Conservation (phyloP, 1,140 invertebrate genomes). For the Cheumatopsyche charites region DNA sequence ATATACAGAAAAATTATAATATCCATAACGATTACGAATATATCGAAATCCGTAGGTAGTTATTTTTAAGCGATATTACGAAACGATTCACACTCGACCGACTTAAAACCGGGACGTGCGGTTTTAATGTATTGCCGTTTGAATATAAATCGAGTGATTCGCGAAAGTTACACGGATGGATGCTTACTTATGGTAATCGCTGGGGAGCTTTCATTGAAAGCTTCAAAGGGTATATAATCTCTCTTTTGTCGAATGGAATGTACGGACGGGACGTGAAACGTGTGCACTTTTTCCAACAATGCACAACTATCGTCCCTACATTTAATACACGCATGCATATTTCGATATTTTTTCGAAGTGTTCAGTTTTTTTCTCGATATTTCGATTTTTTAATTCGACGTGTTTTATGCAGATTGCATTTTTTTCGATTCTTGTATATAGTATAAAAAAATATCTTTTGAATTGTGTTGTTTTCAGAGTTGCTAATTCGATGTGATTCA, state of each 20-base stretch:
- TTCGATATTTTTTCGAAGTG: neutral
- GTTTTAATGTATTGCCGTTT: neutral
- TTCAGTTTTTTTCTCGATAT: too few relatives aligned
- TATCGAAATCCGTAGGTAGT: too few relatives aligned
- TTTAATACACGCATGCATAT: neutral
- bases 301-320: neutral
- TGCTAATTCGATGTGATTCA: too few relatives aligned
- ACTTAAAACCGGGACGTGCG: neutral
- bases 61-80: neutral
- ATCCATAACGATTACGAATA: too few relatives aligned
- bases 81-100: neutral
- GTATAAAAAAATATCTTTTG: too few relatives aligned
- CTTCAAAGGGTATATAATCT: constrained; percentile 22
- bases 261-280: neutral
- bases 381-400: too few relatives aligned
- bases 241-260: constrained; percentile 17
- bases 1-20: too few relatives aligned
- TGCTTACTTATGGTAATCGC: neutral
- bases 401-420: too few relatives aligned
- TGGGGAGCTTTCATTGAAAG: constrained; percentile 14
- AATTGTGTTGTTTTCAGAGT: too few relatives aligned
- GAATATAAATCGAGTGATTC: constrained; percentile 9
- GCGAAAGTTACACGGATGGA: constrained; percentile 20
- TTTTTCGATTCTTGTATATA: too few relatives aligned
- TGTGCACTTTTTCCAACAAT: too few relatives aligned